Evolutionary conservation across 2,888 invertebrate species (phyloP).

Genomic region (Callyntrura sp.): DNA sequence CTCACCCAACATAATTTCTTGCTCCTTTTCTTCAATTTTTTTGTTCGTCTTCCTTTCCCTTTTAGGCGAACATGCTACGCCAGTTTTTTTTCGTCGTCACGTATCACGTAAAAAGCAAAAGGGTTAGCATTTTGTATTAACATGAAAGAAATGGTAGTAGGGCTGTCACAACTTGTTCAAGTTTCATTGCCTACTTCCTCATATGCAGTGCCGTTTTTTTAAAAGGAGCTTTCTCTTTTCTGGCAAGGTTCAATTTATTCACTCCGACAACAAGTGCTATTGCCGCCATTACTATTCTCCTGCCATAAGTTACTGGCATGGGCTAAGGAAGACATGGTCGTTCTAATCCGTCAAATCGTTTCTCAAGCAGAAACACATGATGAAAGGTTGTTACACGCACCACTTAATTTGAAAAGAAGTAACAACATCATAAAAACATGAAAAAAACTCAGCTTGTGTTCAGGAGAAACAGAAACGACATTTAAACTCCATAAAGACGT

Average conservation of each 20-base stretch:
- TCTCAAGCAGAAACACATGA: conserved; percentile 62
- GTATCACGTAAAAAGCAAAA: neutral
- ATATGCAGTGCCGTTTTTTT: neutral
- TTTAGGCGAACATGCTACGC: neutral
- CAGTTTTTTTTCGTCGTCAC: neutral
- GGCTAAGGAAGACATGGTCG: neutral
- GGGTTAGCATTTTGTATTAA: conserved; percentile 9
- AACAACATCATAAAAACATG: conserved; percentile 54
- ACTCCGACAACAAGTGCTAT: neutral
- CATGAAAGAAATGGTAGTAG: neutral
- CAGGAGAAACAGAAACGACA: neutral
- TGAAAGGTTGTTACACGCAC: conserved; percentile 65
- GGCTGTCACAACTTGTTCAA: neutral
- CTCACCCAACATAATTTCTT: neutral
- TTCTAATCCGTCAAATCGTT: conserved; percentile 62
- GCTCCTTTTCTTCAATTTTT: neutral
- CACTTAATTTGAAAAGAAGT: conserved; percentile 64
- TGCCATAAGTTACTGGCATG: neutral
- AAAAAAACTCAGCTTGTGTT: neutral
- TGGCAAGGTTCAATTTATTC: neutral
- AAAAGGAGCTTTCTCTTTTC: neutral
- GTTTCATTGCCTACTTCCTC: neutral
- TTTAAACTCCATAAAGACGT: neutral
- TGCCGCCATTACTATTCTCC: neutral
- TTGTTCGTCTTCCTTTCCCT: neutral